Evolutionary conservation across 2,113 vertebrate species (phyloP), one percentile per base, ranked within the genome.

Genomic region (Chascanopsetta lugubris): DNA sequence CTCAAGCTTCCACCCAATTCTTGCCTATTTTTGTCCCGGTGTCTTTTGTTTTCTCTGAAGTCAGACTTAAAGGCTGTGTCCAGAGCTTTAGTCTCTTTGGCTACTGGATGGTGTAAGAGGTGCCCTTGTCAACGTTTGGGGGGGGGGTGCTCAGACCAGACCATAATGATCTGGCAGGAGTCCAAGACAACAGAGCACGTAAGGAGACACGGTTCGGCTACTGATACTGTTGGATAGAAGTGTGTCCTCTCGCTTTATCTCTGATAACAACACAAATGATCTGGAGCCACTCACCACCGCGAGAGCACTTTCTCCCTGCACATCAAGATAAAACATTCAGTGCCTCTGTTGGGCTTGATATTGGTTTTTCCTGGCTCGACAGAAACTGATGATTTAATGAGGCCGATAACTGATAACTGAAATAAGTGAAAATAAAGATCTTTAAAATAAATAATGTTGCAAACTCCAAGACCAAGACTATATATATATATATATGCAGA

Each of bases 81-180:
- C 34, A 48, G 49, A 30, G 30, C 22, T 63, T 62, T 59, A 59
- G 18, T 59, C 46, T 55, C 49, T 40, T 32, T 21, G 32, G 49
- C 60, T 34, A 17, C 53, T 55, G 18, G 49, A 47, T 30, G 29
- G 38, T 42, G 38, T 42, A 8, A 42, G n/a, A 42, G 15, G 12
- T 75, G 80, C 40, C 82, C 80, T 82, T 85, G 74, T 86, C 82
- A 69, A 56, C 9, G 22, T 70, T 72, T 70, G 22, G 51, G 75
- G 72, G 66, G 22, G 51, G 75, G 72, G 66, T 77, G 76, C 51
- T 77, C 54, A 79, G 80, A 81, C n/a, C 69, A 58, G 58, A 57
- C 72, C 43, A 64, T 79, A 77, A 79, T 77, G 66, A 70, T 73
- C 69, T 82, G 80, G 84, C 81, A 46, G 58, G 43, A 24, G 0